Conservation (phyloP, 1,140 invertebrate genomes). For the Aphaenogaster ashmeadi region DNA sequence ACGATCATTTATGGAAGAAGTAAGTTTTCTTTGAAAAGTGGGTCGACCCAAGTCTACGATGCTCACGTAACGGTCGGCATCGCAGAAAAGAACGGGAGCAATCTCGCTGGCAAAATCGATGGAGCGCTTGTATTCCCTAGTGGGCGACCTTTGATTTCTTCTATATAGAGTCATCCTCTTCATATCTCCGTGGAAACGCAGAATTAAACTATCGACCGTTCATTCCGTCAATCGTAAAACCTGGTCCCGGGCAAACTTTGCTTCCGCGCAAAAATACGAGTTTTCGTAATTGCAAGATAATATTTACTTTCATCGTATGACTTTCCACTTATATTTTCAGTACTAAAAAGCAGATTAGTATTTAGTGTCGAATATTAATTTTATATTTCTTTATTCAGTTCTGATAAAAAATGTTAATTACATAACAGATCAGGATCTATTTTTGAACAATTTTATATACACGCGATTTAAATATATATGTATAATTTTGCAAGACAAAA, state of each 20-base stretch:
- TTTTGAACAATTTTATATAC: background rate
- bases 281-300: background rate
- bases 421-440: background rate
- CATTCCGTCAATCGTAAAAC: slow-evolving; percentile 29
- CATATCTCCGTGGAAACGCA: background rate
- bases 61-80: slow-evolving; percentile 60
- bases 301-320: background rate
- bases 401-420: background rate
- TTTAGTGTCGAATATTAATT: background rate
- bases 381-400: background rate
- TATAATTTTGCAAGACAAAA: background rate
- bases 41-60: slow-evolving; percentile 62
- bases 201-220: background rate
- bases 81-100: slow-evolving; percentile 63
- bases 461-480: background rate
- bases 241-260: background rate
- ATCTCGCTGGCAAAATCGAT: slow-evolving; percentile 78
- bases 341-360: background rate
- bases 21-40: slow-evolving; percentile 69
- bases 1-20: slow-evolving; percentile 50
- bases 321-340: background rate
- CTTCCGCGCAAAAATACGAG: background rate
- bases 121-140: slow-evolving; percentile 67
- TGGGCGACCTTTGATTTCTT: slow-evolving; percentile 48
- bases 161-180: slow-evolving; percentile 29